Evolutionary conservation across 2,113 vertebrate species (phyloP).

Genomic region (Gadus macrocephalus): DNA sequence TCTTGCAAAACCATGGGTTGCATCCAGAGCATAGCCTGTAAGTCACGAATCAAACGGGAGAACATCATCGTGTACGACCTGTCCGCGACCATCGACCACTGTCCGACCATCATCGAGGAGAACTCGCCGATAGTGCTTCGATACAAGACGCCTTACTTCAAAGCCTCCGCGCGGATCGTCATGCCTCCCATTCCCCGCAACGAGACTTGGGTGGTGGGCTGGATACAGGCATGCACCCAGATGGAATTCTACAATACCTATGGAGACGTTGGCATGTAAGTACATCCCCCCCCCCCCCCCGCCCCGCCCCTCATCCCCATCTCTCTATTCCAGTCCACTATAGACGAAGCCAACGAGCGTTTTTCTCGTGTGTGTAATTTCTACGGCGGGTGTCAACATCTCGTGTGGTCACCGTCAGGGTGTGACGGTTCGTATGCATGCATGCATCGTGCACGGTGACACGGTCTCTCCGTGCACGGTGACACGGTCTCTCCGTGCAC

Average conservation of each 20-base stretch:
- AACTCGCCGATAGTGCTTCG: conserved; percentile 95
- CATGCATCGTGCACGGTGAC: too few species aligned
- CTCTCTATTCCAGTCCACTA: not conserved
- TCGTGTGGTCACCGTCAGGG: too few species aligned
- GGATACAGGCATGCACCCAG: conserved; percentile 98
- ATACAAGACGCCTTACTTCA: conserved; percentile 97
- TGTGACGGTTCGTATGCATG: too few species aligned
- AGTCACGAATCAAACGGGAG: conserved; percentile 90
- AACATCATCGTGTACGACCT: conserved; percentile 94
- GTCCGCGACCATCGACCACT: conserved; percentile 90
- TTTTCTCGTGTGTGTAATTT: too few species aligned
- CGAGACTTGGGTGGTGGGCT: conserved; percentile 96
- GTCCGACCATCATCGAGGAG: conserved; percentile 91
- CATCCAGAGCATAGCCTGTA: conserved; percentile 94
- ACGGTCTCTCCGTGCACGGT: too few species aligned
- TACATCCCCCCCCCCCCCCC: conserved; percentile 36
- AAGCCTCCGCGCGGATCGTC: conserved; percentile 87
- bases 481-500: too few species aligned
- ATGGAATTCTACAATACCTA: conserved; percentile 99
- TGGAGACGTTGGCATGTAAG: conserved; percentile 91
- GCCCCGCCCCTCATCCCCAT: not conserved
- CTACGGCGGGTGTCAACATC: too few species aligned
- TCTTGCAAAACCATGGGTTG: conserved; percentile 82
- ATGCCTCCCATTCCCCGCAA: conserved; percentile 91
- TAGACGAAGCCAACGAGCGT: too few species aligned